These are phyloP conservation scores for Nomada lathburiana DNA, from an alignment of 2,888 invertebrate species.

Conservation along the genomic window DNA sequence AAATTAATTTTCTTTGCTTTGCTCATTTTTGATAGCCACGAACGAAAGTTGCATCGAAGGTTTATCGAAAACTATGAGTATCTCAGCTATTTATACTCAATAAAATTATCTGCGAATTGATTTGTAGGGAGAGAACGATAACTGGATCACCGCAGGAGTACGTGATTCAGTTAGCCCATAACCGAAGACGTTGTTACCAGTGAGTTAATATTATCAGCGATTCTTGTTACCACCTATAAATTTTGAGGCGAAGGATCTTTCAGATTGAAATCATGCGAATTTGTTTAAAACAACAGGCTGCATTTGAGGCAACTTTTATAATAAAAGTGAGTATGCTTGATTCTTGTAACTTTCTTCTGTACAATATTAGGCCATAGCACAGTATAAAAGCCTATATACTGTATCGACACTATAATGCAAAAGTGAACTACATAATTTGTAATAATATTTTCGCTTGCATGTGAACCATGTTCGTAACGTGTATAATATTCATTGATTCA, in stretches of 20 bases:
- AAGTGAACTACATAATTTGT: no score
- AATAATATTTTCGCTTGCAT: no score
- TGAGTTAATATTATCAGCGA: slow-evolving; percentile 51
- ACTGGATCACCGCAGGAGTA: slow-evolving; percentile 47
- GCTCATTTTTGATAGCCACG: neutral
- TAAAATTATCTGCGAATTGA: slow-evolving; percentile 56
- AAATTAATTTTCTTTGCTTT: neutral
- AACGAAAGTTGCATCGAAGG: neutral
- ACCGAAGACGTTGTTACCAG: slow-evolving; percentile 61
- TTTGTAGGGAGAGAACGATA: slow-evolving; percentile 40
- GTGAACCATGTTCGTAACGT: no score
- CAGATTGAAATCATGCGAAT: slow-evolving; percentile 7
- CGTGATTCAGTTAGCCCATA: slow-evolving; percentile 61
- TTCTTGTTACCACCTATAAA: slow-evolving; percentile 24
- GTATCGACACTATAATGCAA: no score
- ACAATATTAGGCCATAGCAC: no score
- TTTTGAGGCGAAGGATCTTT: slow-evolving; percentile 19
- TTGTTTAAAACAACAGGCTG: neutral
- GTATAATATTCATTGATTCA: no score
- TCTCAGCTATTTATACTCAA: slow-evolving; percentile 46
- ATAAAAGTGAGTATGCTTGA: neutral
- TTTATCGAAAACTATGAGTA: slow-evolving; percentile 3
- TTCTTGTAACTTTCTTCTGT: neutral
- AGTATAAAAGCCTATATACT: no score
- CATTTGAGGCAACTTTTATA: neutral